These are phyloP conservation scores for Diplodus sargus DNA, from an alignment of 2,797 vertebrate species.

Conservation along the genomic window DNA sequence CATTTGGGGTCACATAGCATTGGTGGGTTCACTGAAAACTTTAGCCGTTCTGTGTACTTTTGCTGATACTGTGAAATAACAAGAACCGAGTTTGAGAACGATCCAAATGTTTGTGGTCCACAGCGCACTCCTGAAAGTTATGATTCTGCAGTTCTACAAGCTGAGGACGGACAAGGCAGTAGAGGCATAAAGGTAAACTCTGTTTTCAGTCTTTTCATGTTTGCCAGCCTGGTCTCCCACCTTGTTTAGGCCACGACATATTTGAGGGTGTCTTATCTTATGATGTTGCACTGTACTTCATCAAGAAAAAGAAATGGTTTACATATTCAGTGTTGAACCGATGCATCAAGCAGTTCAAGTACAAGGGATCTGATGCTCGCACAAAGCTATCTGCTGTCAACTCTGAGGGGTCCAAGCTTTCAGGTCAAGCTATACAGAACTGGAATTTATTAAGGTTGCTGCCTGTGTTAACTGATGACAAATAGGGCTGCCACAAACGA, in stretches of 20 bases:
- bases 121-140: too few relatives aligned
- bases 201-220: constrained; percentile 43
- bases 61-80: constrained; percentile 44
- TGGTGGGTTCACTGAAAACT: constrained; percentile 46
- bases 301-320: constrained; percentile 45
- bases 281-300: constrained; percentile 52
- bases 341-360: constrained; percentile 46
- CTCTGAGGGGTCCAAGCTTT: not conserved
- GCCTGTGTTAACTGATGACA: constrained; percentile 35
- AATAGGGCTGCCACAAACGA: too few relatives aligned
- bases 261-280: constrained; percentile 56
- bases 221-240: constrained; percentile 48
- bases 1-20: constrained; percentile 29
- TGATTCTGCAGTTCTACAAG: too few relatives aligned
- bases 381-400: constrained; percentile 42
- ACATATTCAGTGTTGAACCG: constrained; percentile 36
- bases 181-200: constrained; percentile 6
- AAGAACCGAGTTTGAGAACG: constrained; percentile 24
- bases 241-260: constrained; percentile 52
- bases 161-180: not conserved
- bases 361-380: constrained; percentile 24
- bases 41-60: constrained; percentile 42
- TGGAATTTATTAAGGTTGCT: constrained; percentile 37
- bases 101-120: not conserved
- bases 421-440: constrained; percentile 40